phyloP scores from a whole-genome alignment of 2,888 invertebrate species.

The Drosophila anceps region DNA sequence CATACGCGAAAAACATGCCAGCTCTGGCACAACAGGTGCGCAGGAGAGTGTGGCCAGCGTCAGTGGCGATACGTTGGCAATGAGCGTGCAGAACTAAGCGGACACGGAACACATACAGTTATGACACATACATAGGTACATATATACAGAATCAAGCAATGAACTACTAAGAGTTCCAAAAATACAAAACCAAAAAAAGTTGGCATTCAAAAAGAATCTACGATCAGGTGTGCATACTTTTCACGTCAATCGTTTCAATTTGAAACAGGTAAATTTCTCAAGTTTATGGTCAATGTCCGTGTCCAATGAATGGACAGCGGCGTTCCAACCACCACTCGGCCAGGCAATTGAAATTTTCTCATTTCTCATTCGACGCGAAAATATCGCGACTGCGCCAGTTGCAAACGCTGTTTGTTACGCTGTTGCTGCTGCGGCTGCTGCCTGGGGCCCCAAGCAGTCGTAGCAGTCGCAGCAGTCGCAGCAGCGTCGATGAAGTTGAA shows the following conservation, averaged over 20 bases:
- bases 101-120: not conserved
- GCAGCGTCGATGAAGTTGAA: conserved; percentile 63
- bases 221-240: conserved; percentile 4
- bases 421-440: too few relatives aligned
- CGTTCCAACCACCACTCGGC: conserved; percentile 37
- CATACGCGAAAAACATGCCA: conserved; percentile 74
- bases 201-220: conserved; percentile 64
- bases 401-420: conserved; percentile 20
- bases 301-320: conserved; percentile 50
- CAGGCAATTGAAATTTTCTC: conserved; percentile 46
- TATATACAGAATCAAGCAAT: conserved; percentile 49
- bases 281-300: conserved; percentile 13
- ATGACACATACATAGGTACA: not conserved
- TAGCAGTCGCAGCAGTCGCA: not conserved
- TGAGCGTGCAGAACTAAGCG: conserved; percentile 67
- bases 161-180: conserved; percentile 75
- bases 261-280: not conserved
- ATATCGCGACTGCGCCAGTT: conserved; percentile 42
- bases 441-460: conserved; percentile 10
- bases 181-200: conserved; percentile 72
- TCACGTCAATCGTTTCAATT: not conserved
- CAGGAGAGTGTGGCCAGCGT: conserved; percentile 70
- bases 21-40: conserved; percentile 40
- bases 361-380: conserved; percentile 53
- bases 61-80: conserved; percentile 67